Percentiles rank a stretch among this genome's conserved stretches.
Conservation (phyloP, 2,888 invertebrate species). For the Leptarthrus brevirostris region DNA sequence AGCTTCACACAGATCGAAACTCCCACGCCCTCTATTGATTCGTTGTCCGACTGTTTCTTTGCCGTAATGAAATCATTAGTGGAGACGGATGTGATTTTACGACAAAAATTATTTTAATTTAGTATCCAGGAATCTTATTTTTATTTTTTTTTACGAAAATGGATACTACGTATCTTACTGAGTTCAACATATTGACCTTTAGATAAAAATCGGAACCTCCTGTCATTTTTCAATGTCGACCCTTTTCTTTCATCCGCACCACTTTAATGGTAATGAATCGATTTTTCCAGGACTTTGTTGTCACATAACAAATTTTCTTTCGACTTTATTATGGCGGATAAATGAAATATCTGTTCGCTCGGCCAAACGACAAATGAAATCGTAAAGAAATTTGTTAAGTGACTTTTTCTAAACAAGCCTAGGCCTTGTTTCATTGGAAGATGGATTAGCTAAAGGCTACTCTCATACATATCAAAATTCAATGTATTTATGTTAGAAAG, state of each 20-base stretch:
- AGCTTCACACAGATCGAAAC: no score
- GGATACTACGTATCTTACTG: no score
- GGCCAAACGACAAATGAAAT: neutral
- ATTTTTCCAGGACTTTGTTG: conserved; percentile 12
- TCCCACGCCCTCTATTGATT: no score
- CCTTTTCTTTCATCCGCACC: conserved; percentile 21
- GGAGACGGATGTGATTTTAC: no score
- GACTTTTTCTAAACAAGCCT: neutral
- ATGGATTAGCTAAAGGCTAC: neutral
- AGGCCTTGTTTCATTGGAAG: neutral
- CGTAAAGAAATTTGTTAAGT: conserved; percentile 30
- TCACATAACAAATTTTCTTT: conserved; percentile 4
- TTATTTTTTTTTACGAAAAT: no score
- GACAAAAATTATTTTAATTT: no score
- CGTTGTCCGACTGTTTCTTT: no score
- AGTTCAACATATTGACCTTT: no score
- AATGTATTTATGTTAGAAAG: neutral
- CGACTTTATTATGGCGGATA: neutral
- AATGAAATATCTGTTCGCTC: neutral
- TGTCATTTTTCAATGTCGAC: no score
- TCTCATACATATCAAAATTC: neutral
- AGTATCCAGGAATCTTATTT: no score
- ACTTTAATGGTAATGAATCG: conserved; percentile 7
- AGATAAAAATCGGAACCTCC: no score
- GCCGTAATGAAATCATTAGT: no score